These are phyloP conservation scores for Apogon hyalosoma DNA, from an alignment of 2,797 vertebrate species.

Conservation along the genomic window DNA sequence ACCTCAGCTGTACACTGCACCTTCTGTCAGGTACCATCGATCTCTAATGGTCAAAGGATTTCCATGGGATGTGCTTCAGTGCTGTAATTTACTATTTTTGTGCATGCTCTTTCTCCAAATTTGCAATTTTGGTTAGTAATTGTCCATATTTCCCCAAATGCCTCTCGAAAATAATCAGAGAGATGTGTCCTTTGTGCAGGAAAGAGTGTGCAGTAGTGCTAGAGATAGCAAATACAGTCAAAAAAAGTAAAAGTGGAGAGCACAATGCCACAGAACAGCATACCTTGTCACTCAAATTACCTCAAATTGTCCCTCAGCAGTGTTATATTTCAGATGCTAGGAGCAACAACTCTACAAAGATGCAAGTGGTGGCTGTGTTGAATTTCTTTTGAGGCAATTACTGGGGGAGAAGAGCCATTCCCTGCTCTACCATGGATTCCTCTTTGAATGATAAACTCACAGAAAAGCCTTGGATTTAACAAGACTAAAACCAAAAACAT, in stretches of 20 bases:
- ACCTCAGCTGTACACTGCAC: background rate
- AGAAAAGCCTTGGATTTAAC: slow-evolving; percentile 6
- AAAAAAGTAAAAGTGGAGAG: slow-evolving; percentile 23
- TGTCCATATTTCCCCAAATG: slow-evolving; percentile 23
- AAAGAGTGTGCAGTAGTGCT: slow-evolving; percentile 1
- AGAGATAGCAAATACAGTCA: background rate
- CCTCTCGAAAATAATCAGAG: slow-evolving; percentile 9
- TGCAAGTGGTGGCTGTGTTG: slow-evolving; percentile 32
- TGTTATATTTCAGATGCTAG: slow-evolving; percentile 49
- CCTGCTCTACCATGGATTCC: slow-evolving; percentile 20
- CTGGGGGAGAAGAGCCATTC: slow-evolving; percentile 15
- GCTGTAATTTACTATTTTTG: slow-evolving; percentile 34
- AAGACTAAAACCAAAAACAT: background rate
- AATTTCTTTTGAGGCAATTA: slow-evolving; percentile 30
- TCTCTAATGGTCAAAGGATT: slow-evolving; percentile 7
- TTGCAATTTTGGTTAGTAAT: slow-evolving; percentile 22
- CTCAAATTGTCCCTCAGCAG: slow-evolving; percentile 49
- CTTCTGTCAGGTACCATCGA: background rate
- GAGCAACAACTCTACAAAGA: slow-evolving; percentile 39
- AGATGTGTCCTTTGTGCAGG: slow-evolving; percentile 12
- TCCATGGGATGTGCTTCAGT: slow-evolving; percentile 18
- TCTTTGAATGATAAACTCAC: slow-evolving; percentile 1
- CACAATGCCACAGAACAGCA: slow-evolving; percentile 53
- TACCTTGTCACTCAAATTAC: slow-evolving; percentile 47
- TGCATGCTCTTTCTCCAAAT: slow-evolving; percentile 20